phyloP scores from a whole-genome alignment of 2,113 vertebrate species.

The Myrmophylax atrothorax region DNA sequence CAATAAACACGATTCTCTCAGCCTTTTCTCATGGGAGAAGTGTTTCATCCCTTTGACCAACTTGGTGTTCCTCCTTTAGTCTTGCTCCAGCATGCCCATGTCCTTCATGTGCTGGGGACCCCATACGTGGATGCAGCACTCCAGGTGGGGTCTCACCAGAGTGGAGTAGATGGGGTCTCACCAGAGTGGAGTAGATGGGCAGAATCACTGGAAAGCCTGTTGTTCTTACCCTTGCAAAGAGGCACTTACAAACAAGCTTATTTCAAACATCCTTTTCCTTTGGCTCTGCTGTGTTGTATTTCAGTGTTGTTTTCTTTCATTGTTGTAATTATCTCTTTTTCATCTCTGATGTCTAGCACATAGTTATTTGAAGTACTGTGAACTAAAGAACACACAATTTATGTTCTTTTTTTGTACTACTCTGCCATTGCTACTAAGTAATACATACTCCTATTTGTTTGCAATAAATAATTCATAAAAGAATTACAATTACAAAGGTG shows the following conservation, averaged over 20 bases:
- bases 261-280: slow-evolving; percentile 16
- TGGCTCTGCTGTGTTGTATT: slow-evolving; percentile 10
- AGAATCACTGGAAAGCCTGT: not conserved
- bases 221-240: not conserved
- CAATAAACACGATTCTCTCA: not conserved
- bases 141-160: not conserved
- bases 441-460: not conserved
- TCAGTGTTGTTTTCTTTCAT: not conserved
- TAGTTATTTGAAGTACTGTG: slow-evolving; percentile 41
- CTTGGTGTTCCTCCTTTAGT: not conserved
- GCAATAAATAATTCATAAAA: slow-evolving; percentile 22
- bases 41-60: not conserved
- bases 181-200: not conserved
- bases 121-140: not conserved
- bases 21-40: not conserved
- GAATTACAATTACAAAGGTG: not conserved
- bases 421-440: not conserved
- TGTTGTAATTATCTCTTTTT: slow-evolving; percentile 45
- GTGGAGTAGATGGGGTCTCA: not conserved
- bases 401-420: slow-evolving; percentile 19
- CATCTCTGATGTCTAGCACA: slow-evolving; percentile 27
- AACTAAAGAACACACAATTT: slow-evolving; percentile 41
- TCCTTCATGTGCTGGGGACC: not conserved
- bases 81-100: fast-evolving
- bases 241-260: not conserved